Evolutionary conservation across 2,888 invertebrate genomes (phyloP), one percentile per base, ranked within the genome.

Genomic region (Coleophora deauratella): DNA sequence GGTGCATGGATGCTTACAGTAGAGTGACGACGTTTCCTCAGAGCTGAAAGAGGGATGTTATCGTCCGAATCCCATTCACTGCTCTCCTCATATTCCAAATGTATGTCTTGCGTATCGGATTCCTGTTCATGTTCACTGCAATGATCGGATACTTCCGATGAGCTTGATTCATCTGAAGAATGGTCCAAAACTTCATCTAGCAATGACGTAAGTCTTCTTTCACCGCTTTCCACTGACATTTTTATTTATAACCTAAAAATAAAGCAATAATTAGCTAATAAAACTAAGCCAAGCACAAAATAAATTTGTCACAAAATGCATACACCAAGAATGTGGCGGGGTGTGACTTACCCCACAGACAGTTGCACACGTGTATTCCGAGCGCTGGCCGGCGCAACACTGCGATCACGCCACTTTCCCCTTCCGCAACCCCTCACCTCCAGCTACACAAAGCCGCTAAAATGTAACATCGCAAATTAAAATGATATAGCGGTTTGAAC

Each of bases 321-420:
- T 14, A 41, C 38, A 39, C 14, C 12, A 38, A 40, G 14, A 27
- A 44, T 42, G 47, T 36, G 47, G 47, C 42, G 13, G 39, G 42
- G 40, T 47, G 36, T 41, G 30, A 44, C 47, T n/a, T 42, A 46
- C 44, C 46, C 39, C 31, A 42, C 13, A n/a, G n/a, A 32, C 14
- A 37, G 41, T 38, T 36, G 34, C 35, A 12, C 42, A 12, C 40
- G 40, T 34, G 31, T 43, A 37, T 37, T 14, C 27, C 37, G n/a
- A 28, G 15, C 37, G 33, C 28, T 12, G 34, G 28, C 37, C 27
- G 15, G 33, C 35, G 40, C 35, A 35, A 30, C 35, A 40, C 40
- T 35, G 35, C 28, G 35, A 43, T 41, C 46, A 41, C 38, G 42
- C 42, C 43, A 43, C 41, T 43, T 27, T 33, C 32, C 27, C 46